Base-by-base conservation (phyloP, 2,888 invertebrate genomes). In the Tenthredo distinguenda region DNA sequence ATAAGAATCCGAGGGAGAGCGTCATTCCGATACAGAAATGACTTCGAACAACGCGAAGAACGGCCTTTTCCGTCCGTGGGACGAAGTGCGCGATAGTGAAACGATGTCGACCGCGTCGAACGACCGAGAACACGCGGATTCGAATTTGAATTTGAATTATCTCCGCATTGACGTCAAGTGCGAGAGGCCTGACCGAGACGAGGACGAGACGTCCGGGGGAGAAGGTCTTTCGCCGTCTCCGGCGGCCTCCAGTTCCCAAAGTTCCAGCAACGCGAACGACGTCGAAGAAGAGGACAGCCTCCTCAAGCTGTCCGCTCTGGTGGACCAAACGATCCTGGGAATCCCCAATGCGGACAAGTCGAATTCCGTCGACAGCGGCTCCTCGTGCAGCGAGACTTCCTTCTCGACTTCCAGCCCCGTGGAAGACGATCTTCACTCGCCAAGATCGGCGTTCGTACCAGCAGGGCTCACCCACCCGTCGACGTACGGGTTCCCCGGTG, bases 41-140 rank as follows among this genome's bases (percentile, higher is more conserved):
- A 77, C 77, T 15, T 55, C 50, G 18, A 77, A 77, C 55, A 77
- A 77, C 34, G 26, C 55, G 4, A 77, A 58, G 26, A 81, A 34
- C 4, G 43, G 62, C 1, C 90, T 91, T 82, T 92, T 92, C 62
- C 86, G 91, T 15, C 92, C 92, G 0, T 92, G 92, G 92, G 88
- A 88, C 15, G 86, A 65, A 50, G 72, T 50, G 40, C 50, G 58
- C 34, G 77, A 43, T 37, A 58, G 71, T 55, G 47, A 31, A 9
- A 47, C 50, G 15, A 47, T 71, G 21, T 74, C 74, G 31, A 58
- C 18, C 7, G 47, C n/a, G 4, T 9, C 15, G 10, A 31, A n/a
- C 18, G 77, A 77, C 9, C 34, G 26, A 21, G 62, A 37, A 34
- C 50, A n/a, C 37, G 6, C 12, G 1, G 40, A 74, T 40, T 43